Evolutionary conservation across 2,797 vertebrate genomes (phyloP), one percentile per base, ranked within the genome.

Genomic region (Tokudaia muenninki): DNA sequence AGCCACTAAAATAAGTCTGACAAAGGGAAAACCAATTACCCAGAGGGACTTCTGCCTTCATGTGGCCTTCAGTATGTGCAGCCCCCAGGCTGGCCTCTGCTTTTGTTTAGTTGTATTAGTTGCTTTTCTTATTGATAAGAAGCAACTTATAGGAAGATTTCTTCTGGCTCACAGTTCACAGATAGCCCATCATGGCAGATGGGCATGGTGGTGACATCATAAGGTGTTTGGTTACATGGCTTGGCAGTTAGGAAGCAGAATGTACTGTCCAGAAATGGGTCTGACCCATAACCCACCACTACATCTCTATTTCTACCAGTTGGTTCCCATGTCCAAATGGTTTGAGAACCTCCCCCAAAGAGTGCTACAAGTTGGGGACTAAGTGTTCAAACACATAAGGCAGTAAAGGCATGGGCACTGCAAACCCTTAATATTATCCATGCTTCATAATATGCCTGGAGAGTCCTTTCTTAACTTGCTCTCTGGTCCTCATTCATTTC

Each of bases 401-500:
- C 41, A n/a, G 63, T 41, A 74, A 21, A 77, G 41, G 47, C 41
- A 47, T 47, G n/a, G 31, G n/a, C 57, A 34, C 47, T 59, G 41
- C 37, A 77, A 37, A 41, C 29, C 26, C 55, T 6, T 47, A 63
- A 24, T 61, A 47, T 47, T 24, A 63, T 21, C 47, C 41, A 70
- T 72, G 52, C 72, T 77, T 88, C 59, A 72, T 50, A n/a, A 61
- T 57, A 50, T 55, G 77, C 80, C 19, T 78, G 70, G 83, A 91
- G 95, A 88, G 81, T 67, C 37, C 17, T 78, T 83, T 82, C 57
- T 92, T 81, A 78, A 67, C 22, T 72, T 86, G 22, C 26, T 24
- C 74, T 47, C 55, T 87, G 83, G 13, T 55, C 65, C 65, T 37
- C 94, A 95, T 93, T 77, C 77, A 26, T 95, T 96, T 96, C 90